Conservation (phyloP, 2,113 vertebrate species). For the Calyptomena viridis region DNA sequence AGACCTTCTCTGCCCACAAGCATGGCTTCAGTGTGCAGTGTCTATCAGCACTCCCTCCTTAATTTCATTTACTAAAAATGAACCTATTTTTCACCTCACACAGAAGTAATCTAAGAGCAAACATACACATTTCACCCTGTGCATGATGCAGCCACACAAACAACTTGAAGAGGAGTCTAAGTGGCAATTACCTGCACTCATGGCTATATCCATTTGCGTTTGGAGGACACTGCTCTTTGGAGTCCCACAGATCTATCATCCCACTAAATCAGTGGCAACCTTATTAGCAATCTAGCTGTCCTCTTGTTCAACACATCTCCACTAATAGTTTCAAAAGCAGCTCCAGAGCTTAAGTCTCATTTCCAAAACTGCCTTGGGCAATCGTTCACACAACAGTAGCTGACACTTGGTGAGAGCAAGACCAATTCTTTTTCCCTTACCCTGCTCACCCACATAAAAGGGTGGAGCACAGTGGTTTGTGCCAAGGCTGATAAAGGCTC, state of each 20-base stretch:
- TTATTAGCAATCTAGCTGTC: neutral
- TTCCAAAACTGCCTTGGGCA: neutral
- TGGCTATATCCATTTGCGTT: neutral
- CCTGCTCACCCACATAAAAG: neutral
- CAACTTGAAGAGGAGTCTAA: neutral
- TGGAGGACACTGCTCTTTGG: neutral
- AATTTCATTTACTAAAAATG: neutral
- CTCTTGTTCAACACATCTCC: neutral
- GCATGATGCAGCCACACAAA: neutral
- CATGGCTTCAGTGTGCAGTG: neutral
- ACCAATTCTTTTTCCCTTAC: neutral
- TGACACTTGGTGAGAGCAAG: neutral
- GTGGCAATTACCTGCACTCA: neutral
- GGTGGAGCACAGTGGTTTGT: neutral
- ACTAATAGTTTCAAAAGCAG: neutral
- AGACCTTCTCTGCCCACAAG: neutral
- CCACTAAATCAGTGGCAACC: neutral
- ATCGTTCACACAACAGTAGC: neutral
- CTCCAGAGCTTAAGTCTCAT: neutral
- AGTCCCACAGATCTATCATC: fast-evolving
- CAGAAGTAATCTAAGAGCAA: neutral
- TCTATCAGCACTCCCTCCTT: neutral
- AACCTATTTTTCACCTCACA: neutral
- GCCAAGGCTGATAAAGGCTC: neutral
- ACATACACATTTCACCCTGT: neutral